Base-by-base conservation (phyloP, 2,797 vertebrate species). In the Melanotaenia boesemani region DNA sequence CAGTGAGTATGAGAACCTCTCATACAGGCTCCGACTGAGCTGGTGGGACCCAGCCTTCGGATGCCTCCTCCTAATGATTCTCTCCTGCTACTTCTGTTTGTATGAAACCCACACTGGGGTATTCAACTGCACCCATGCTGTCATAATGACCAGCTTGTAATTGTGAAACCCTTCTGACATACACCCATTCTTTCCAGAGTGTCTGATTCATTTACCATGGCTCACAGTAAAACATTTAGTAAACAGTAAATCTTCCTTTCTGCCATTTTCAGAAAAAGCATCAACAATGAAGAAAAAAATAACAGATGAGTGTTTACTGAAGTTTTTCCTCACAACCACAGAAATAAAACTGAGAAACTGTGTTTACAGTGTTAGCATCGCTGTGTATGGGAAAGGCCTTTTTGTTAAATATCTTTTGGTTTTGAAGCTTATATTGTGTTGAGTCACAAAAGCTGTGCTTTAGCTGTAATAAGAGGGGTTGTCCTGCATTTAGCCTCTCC, bases 61-160 rank as follows among this genome's bases (percentile, higher is more conserved):
- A 88, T 67, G 80, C 80, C 74, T 67, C 56, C 79, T 79, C 63
- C 71, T 91, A 92, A 92, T 87, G 89, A 91, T 86, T 69, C 32
- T 64, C 72, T 84, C 82, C 81, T 4, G 64, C 82, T 83, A 84
- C 75, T 86, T 83, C 64, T 88, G 88, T 87, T 86, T 86, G 85
- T 89, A 84, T 80, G 65, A 85, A 82, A 79, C 83, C 74, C 70
- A 88, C 88, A 78, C 85, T 59, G 71, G 77, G 68, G 79, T 61
- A 79, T 82, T 90, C 82, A 87, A 44, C 83, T 79, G 80, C 89
- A 79, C 70, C 79, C 82, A 79, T 88, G 81, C 87, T 84, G 86
- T 78, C 89, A 79, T 88, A 88, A 92, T 86, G 79, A 90, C 83
- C 70, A 64, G 64, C 61, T 81, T 88, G 71, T 86, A 88, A 91